A percentile compares a stretch with the other conserved stretches of the same genome.
These are phyloP conservation scores for Huso huso DNA, from an alignment of 2,797 vertebrate genomes.

Conservation along the genomic window DNA sequence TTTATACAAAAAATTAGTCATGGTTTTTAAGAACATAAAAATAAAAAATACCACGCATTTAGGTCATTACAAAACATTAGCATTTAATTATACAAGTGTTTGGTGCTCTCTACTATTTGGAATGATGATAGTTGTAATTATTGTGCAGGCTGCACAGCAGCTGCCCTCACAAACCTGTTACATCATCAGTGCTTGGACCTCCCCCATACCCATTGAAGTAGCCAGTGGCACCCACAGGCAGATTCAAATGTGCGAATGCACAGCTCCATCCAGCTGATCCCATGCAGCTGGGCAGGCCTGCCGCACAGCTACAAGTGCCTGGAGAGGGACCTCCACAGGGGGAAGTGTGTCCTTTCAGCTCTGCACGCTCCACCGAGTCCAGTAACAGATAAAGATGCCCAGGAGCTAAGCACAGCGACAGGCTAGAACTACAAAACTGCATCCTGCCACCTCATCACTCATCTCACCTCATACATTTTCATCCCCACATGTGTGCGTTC, in stretches of 20 bases:
- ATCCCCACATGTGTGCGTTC: no score
- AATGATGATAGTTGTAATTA: no score
- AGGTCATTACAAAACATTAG: no score
- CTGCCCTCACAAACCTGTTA: conserved; percentile 52
- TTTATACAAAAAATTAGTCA: no score
- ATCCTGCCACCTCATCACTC: conserved; percentile 29
- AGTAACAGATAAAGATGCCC: conserved; percentile 76
- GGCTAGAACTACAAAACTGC: conserved; percentile 57
- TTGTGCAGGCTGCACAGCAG: conserved; percentile 32
- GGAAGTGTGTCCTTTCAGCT: conserved; percentile 69
- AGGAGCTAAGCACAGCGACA: conserved; percentile 72
- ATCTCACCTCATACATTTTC: conserved; percentile 8
- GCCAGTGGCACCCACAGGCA: conserved; percentile 33
- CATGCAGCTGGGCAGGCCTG: conserved; percentile 54
- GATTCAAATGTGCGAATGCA: conserved; percentile 32
- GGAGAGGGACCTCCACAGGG: conserved; percentile 34
- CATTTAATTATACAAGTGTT: no score
- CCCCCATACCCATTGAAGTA: conserved; percentile 30
- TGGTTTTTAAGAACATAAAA: no score
- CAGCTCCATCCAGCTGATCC: conserved; percentile 61
- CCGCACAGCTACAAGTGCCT: conserved; percentile 44
- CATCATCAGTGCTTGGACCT: conserved; percentile 48
- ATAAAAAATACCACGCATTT: no score
- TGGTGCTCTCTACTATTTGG: no score
- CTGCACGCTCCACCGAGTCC: conserved; percentile 70